These are phyloP conservation scores for Ia io DNA, from an alignment of 2,113 vertebrate species.

Conservation along the genomic window DNA sequence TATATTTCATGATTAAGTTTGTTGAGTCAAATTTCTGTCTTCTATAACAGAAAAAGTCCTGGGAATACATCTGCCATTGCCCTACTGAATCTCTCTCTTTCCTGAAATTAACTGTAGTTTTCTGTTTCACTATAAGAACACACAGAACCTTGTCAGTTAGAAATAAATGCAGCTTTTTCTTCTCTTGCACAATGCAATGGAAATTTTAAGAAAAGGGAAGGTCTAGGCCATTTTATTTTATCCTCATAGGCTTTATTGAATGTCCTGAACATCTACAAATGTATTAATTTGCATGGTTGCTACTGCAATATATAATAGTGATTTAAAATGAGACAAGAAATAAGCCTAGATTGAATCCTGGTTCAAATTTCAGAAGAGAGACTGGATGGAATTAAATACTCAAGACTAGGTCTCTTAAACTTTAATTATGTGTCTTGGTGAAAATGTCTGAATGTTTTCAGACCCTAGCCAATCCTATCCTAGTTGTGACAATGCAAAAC, in stretches of 20 bases:
- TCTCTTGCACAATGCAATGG: neutral
- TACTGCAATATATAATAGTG: constrained; percentile 30
- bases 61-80: neutral
- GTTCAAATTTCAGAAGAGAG: constrained; percentile 48
- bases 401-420: neutral
- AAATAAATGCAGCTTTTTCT: neutral
- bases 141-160: neutral
- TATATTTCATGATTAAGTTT: neutral
- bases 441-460: constrained; percentile 48
- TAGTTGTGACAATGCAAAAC: neutral
- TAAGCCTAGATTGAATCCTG: constrained; percentile 45
- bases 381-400: constrained; percentile 51
- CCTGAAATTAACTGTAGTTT: neutral
- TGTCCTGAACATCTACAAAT: neutral
- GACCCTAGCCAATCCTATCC: neutral
- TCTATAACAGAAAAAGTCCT: neutral
- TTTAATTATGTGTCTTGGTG: constrained; percentile 39
- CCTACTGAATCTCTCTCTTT: neutral
- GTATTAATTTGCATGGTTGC: constrained; percentile 35
- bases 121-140: neutral
- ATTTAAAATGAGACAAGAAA: constrained; percentile 48
- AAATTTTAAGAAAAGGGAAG: constrained; percentile 7
- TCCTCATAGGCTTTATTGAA: neutral
- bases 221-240: neutral
- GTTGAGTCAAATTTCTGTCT: neutral